A percentile compares a stretch with the other conserved stretches of the same genome.
These are phyloP conservation scores for Dicrostonyx torquatus DNA, from an alignment of 2,797 vertebrate genomes.

Conservation along the genomic window DNA sequence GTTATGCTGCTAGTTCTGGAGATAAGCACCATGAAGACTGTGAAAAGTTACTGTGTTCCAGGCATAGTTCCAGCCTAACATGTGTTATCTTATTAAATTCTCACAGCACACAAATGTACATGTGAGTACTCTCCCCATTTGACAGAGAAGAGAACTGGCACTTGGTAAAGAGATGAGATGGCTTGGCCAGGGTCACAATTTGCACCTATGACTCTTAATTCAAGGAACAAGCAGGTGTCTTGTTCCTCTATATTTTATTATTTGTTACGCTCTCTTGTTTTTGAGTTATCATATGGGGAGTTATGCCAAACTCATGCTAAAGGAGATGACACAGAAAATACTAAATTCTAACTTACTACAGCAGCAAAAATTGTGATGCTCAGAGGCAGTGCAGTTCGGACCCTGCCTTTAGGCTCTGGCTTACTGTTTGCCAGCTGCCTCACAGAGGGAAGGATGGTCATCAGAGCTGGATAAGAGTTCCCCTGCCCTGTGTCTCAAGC, in stretches of 20 bases:
- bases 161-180: background rate
- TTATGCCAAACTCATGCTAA: conserved; percentile 29
- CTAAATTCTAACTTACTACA: conserved; percentile 20
- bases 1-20: background rate
- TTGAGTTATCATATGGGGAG: background rate
- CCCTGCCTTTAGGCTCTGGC: background rate
- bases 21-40: background rate
- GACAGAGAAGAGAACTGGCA: conserved; percentile 2
- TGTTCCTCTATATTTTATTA: background rate
- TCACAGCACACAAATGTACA: background rate
- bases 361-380: background rate
- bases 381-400: background rate
- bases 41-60: conserved; percentile 1
- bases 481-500: background rate
- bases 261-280: conserved; percentile 25
- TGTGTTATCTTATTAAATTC: background rate
- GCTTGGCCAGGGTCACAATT: background rate
- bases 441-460: background rate
- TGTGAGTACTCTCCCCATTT: background rate
- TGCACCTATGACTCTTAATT: conserved; percentile 7
- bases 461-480: background rate
- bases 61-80: background rate
- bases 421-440: background rate
- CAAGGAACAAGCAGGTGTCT: background rate
- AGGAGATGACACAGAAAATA: background rate